phyloP scores from a whole-genome alignment of 2,797 vertebrate genomes.

The Platalea minor region DNA sequence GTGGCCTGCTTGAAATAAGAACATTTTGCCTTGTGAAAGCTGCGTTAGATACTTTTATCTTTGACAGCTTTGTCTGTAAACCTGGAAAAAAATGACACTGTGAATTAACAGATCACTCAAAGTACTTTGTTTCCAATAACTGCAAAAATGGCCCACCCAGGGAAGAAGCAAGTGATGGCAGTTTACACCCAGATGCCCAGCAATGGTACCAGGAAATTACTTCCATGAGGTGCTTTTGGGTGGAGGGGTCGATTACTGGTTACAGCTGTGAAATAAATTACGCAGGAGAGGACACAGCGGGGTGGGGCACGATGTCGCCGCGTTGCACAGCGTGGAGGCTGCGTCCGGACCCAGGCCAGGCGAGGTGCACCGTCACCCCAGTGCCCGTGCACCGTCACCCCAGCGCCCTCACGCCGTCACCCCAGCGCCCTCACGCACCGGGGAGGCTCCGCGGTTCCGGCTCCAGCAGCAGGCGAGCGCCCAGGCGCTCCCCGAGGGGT shows the following conservation, averaged over 20 bases:
- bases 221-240: fast-evolving
- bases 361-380: not conserved
- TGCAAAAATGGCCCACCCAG: fast-evolving
- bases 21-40: not conserved
- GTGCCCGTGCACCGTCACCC: too few relatives aligned
- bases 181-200: not conserved
- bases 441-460: not conserved
- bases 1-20: not conserved
- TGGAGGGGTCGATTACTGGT: not conserved
- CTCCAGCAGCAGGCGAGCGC: not conserved
- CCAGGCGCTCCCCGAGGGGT: not conserved
- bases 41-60: not conserved
- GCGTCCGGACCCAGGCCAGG: not conserved
- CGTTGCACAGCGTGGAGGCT: not conserved
- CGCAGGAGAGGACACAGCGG: fast-evolving
- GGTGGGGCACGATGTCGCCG: not conserved
- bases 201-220: fast-evolving
- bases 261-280: not conserved
- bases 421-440: fast-evolving
- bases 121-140: not conserved
- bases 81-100: not conserved
- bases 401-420: not conserved
- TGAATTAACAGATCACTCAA: not conserved
- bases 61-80: not conserved
- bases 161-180: not conserved